Base-by-base conservation (phyloP, 2,797 vertebrate genomes). In the Podarcis siculus region DNA sequence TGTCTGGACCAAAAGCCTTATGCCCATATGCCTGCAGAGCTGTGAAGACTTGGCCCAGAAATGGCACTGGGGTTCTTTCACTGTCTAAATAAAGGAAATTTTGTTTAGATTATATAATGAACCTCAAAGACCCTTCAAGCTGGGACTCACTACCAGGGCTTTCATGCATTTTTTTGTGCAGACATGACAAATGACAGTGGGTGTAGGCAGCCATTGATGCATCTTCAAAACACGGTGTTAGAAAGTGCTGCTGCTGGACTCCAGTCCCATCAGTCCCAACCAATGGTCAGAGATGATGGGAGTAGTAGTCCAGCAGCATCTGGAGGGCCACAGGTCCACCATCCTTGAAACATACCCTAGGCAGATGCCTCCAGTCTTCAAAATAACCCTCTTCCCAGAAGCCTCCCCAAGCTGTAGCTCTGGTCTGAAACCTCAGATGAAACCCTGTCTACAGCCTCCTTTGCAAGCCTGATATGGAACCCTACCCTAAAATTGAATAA, bases 1-100 rank as follows among this genome's bases (percentile, higher is more conserved):
- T n/a, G 55, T 82, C 77, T 39, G 72, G 80, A 84, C 61, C 67
- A 79, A 86, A 91, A n/a, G 23, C 8, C 23, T 32, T 55, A 55
- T 55, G 64, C 0, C 0, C 0, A 35, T 64, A 42, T 73, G 61
- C 5, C 15, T 0, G 0, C 45, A 83, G 78, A 77, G 86, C n/a
- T 0, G 49, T 55, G 1, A 69, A 72, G 69, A 30, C 19, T 12
- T 23, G n/a, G 64, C 0, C 0, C 2, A 42, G 2, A 69, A 9
- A 64, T 7, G 1, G 13, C 83, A 32, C n/a, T 0, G 2, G 15
- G 49, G 37, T 67, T 84, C 27, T 67, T 8, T 55, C 39, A 35
- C 39, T 55, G 8, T 45, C 4, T 23, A 21, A 79, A 69, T 32
- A 19, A 49, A 83, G 61, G 32, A 61, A 64, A 64, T 61, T 72